These are phyloP conservation scores for Oryzias dopingdopingensis DNA, from an alignment of 2,797 vertebrate genomes.

Conservation along the genomic window DNA sequence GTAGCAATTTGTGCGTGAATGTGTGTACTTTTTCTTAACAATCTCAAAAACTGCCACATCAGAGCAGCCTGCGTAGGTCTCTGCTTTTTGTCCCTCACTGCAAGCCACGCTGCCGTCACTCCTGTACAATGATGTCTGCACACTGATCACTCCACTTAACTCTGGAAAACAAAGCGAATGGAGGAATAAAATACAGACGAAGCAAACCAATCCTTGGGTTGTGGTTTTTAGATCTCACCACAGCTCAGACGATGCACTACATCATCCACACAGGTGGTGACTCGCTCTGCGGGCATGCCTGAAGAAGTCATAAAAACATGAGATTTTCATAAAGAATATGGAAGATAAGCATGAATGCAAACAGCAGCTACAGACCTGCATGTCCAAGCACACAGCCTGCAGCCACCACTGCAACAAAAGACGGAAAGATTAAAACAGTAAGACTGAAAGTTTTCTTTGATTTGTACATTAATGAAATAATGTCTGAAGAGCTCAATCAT, in stretches of 20 bases:
- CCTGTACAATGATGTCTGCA: conserved; percentile 39
- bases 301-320: background rate
- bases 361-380: conserved; percentile 34
- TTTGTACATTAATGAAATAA: no score
- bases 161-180: conserved; percentile 15
- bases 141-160: conserved; percentile 34
- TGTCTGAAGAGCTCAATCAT: no score
- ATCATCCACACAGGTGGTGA: conserved; percentile 29
- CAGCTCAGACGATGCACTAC: conserved; percentile 49
- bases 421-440: no score
- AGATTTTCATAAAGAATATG: background rate
- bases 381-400: conserved; percentile 6
- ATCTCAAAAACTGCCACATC: accelerated
- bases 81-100: background rate
- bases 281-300: conserved; percentile 14
- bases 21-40: conserved; percentile 31
- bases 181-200: background rate
- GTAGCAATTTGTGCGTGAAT: no score
- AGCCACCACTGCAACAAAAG: conserved; percentile 34
- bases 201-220: no score
- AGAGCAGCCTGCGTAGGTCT: conserved; percentile 27
- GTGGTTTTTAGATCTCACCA: conserved; percentile 35
- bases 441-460: no score
- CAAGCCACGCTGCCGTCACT: conserved; percentile 38
- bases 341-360: background rate